Evolutionary conservation across 2,888 invertebrate genomes (phyloP), one percentile per base, ranked within the genome.

Genomic region (Drosophila borealis): DNA sequence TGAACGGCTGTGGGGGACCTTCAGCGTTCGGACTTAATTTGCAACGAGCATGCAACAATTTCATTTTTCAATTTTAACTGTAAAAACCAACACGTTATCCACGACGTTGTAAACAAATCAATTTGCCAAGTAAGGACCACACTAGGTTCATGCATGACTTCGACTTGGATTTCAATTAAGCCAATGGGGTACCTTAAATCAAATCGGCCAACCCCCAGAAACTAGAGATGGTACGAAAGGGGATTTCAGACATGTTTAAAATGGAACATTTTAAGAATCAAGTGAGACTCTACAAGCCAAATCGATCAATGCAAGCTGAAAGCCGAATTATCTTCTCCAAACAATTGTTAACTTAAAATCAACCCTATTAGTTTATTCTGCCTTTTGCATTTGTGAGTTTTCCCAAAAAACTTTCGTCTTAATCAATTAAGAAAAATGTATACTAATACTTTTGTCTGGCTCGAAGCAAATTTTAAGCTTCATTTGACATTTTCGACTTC

Each of bases 51-150:
- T 90, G 89, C 89, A 89, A 90, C 79, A 89, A 80, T 88, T 88
- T 88, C 77, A 88, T 83, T 85, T 80, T 85, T 82, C 80, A 80
- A 86, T 88, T 81, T 86, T 84, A 89, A 80, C 89, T 90, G 89
- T 90, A 88, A 90, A 89, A 81, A 82, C 80, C 76, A 81, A 84
- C 89, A 87, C 88, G 82, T 73, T 80, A 77, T 80, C 74, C 84
- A 63, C 73, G 67, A 73, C 64, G 70, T 69, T 78, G 83, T 75
- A 83, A 81, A 86, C 88, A 83, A 88, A 81, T 86, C 86, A 86
- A 86, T 86, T 86, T 81, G 62, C 10, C 55, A 61, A 42, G 60
- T 59, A 64, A 68, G 73, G 80, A 87, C 74, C 84, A 84, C 80
- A 84, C 77, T 55, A 45, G 44, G 21, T 57, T 34, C 67, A 60